Evolutionary conservation across 2,797 vertebrate species (phyloP).

Genomic region (Pseudopleuronectes americanus): DNA sequence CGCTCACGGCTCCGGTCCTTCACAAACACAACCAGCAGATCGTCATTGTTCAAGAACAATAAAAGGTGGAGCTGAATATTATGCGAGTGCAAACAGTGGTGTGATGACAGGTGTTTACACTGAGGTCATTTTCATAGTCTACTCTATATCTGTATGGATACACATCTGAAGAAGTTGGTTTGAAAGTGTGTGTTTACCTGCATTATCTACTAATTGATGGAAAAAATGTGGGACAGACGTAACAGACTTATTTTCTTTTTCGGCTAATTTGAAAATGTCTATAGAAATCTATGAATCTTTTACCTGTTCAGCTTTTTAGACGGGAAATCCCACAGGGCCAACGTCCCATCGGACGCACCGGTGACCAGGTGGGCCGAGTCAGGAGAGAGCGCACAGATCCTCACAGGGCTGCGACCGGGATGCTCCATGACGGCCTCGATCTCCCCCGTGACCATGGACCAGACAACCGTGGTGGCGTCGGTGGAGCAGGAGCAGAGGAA

Average conservation of each 20-base stretch:
- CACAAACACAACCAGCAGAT: constrained; percentile 29
- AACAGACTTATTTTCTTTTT: no score
- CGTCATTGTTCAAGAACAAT: not conserved
- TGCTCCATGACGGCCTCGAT: constrained; percentile 86
- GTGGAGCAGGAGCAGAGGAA: constrained; percentile 93
- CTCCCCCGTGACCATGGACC: constrained; percentile 84
- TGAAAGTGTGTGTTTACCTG: no score
- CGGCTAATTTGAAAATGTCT: not conserved
- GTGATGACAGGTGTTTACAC: not conserved
- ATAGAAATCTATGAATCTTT: not conserved
- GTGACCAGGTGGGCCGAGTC: constrained; percentile 82
- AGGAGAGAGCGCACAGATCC: constrained; percentile 90
- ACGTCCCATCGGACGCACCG: constrained; percentile 89
- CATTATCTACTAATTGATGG: no score
- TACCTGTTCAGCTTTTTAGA: constrained; percentile 84
- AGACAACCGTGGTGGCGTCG: constrained; percentile 89
- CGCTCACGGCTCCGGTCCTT: constrained; percentile 87
- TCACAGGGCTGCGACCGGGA: constrained; percentile 88
- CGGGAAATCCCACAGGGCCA: constrained; percentile 89
- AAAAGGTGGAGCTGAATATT: not conserved
- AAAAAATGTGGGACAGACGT: no score
- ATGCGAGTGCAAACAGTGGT: not conserved
- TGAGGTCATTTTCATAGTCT: no score
- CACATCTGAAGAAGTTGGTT: not conserved
- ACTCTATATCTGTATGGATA: not conserved